Conservation (phyloP, 2,113 vertebrate species). For the Uria aalge region DNA sequence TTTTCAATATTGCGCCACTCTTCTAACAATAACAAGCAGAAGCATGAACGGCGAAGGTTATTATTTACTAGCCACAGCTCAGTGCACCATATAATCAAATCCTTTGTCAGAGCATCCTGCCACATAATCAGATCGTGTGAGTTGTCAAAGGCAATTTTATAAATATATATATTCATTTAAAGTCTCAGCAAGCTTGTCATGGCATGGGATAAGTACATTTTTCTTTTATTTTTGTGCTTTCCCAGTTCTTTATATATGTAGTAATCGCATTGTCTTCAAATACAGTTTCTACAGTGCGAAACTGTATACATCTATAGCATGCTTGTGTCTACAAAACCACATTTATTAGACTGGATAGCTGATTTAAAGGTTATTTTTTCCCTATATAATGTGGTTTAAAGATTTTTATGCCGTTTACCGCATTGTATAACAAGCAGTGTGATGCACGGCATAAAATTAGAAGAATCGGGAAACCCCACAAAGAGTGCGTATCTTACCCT, state of each 20-base stretch:
- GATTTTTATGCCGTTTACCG: neutral
- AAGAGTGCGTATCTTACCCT: neutral
- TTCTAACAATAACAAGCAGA: constrained; percentile 54
- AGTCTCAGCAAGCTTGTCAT: constrained; percentile 55
- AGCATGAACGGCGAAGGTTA: constrained; percentile 46
- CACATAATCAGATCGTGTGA: constrained; percentile 73
- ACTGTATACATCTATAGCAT: neutral
- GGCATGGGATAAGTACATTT: constrained; percentile 22
- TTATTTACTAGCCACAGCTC: constrained; percentile 72
- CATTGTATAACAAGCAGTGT: neutral
- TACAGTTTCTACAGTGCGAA: constrained; percentile 12
- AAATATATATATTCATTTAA: constrained; percentile 73
- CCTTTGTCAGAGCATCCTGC: constrained; percentile 70
- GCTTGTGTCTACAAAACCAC: neutral
- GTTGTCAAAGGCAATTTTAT: constrained; percentile 72
- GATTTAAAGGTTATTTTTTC: constrained; percentile 17
- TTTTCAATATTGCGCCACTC: constrained; percentile 56
- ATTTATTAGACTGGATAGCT: neutral
- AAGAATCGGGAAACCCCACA: neutral
- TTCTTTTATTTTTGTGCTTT: constrained; percentile 25
- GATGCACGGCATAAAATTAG: neutral
- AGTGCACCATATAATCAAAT: constrained; percentile 74
- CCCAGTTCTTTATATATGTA: constrained; percentile 26
- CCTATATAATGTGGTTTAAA: neutral
- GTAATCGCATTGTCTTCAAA: constrained; percentile 56